Evolutionary conservation across 2,113 vertebrate species (phyloP).

Genomic region (Brienomyrus longianalis): DNA sequence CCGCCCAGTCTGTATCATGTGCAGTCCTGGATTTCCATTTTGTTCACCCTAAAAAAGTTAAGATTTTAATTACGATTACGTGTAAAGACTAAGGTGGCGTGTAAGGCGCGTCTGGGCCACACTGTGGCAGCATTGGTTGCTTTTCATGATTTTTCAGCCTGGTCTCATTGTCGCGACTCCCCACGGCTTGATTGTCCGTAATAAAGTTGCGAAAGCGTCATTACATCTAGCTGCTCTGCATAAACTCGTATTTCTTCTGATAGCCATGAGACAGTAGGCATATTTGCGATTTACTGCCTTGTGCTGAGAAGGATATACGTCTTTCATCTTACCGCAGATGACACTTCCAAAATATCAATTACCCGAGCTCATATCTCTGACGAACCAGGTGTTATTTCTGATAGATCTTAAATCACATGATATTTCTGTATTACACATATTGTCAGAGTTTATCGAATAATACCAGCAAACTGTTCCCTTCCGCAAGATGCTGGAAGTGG

Average conservation of each 20-base stretch:
- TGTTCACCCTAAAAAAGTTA: neutral
- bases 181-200: neutral
- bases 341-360: neutral
- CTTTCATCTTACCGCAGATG: neutral
- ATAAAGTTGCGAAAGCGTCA: neutral
- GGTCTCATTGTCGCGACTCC: neutral
- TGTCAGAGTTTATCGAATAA: neutral
- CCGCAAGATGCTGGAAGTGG: neutral
- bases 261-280: neutral
- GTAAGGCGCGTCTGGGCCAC: neutral
- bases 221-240: neutral
- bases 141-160: neutral
- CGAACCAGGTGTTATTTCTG: neutral
- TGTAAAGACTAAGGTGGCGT: neutral
- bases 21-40: neutral
- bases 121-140: neutral
- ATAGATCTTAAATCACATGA: neutral
- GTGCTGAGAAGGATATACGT: neutral
- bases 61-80: neutral
- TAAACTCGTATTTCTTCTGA: neutral
- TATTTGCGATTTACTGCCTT: neutral
- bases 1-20: neutral
- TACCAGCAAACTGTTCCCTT: neutral
- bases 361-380: neutral
- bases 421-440: neutral